These are phyloP conservation scores for Gerris buenoi DNA, from an alignment of 1,140 invertebrate genomes.

Conservation along the genomic window DNA sequence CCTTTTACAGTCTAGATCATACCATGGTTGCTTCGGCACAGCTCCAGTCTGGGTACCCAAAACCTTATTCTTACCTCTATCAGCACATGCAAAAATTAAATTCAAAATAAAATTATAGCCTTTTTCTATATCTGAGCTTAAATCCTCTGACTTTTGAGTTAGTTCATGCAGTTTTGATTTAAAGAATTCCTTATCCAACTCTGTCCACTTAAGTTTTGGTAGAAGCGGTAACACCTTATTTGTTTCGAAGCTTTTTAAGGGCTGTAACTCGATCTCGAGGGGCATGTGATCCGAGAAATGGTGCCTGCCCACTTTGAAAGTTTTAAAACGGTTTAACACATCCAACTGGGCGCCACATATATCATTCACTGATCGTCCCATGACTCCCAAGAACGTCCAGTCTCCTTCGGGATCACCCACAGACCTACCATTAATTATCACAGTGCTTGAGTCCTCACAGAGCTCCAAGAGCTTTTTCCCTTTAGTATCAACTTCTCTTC, in stretches of 20 bases:
- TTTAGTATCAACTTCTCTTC: background rate
- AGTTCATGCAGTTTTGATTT: too few relatives aligned
- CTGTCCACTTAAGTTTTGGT: too few relatives aligned
- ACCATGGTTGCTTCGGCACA: background rate
- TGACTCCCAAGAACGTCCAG: background rate
- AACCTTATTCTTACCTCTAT: too few relatives aligned
- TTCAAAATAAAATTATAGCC: too few relatives aligned
- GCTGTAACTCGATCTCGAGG: background rate
- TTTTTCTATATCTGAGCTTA: too few relatives aligned
- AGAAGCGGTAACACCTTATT: too few relatives aligned
- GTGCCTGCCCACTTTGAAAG: background rate
- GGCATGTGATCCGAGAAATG: background rate
- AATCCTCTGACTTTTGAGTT: too few relatives aligned
- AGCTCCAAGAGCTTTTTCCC: background rate
- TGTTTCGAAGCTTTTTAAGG: background rate
- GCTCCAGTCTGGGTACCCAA: too few relatives aligned
- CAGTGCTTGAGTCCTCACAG: background rate
- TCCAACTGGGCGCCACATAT: background rate
- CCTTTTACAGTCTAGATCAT: background rate
- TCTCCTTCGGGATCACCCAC: background rate
- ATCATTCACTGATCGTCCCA: background rate
- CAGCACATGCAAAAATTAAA: too few relatives aligned
- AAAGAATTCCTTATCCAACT: too few relatives aligned
- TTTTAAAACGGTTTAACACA: background rate
- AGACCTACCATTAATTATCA: background rate